Conservation (phyloP, 2,797 vertebrate species). For the Thripadectes ignobilis region DNA sequence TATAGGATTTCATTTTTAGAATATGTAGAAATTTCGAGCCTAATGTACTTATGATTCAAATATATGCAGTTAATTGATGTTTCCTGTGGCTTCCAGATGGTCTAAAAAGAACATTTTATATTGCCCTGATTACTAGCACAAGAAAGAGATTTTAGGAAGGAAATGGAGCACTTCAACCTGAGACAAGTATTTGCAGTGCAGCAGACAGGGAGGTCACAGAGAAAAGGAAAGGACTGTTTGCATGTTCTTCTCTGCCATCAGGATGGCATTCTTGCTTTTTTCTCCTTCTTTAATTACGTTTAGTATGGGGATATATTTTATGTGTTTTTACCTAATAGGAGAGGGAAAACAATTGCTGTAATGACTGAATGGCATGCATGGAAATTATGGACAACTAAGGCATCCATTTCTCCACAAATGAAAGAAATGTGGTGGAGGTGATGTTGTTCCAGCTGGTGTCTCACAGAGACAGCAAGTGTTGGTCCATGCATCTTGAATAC, state of each 20-base stretch:
- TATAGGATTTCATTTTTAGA: constrained; percentile 42
- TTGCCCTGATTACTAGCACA: constrained; percentile 45
- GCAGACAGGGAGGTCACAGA: background rate
- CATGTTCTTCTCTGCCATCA: background rate
- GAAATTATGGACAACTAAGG: background rate
- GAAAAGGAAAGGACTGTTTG: background rate
- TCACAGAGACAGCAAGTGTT: background rate
- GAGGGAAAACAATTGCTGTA: background rate
- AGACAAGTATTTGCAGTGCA: constrained; percentile 25
- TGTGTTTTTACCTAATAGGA: background rate
- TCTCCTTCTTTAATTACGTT: background rate
- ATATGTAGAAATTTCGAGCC: constrained; percentile 35
- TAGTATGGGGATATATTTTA: background rate
- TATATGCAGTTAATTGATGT: constrained; percentile 65
- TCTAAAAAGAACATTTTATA: constrained; percentile 58
- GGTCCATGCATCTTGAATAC: background rate
- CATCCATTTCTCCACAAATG: background rate
- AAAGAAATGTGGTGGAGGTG: background rate
- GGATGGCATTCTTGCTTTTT: background rate
- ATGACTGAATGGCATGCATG: background rate
- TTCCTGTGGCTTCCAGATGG: constrained; percentile 72
- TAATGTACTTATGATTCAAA: constrained; percentile 67
- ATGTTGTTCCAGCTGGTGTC: background rate
- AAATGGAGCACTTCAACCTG: constrained; percentile 54
- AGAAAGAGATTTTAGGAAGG: constrained; percentile 51